Evolutionary conservation across 2,888 invertebrate species (phyloP).

Genomic region (Neoascia interrupta): DNA sequence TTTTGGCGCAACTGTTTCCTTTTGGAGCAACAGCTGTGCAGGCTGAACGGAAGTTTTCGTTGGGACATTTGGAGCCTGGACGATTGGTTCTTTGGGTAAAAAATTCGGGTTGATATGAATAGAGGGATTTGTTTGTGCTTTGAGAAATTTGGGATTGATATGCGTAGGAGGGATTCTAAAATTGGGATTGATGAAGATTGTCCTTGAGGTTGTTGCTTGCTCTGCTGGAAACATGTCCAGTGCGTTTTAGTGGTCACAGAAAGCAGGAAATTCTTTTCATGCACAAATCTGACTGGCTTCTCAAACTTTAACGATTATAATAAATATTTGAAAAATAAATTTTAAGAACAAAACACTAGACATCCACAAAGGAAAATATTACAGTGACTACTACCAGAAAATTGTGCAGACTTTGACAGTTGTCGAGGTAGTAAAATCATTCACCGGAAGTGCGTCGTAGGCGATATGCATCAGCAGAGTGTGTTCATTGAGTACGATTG

Average conservation of each 20-base stretch:
- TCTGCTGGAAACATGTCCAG: conserved; percentile 70
- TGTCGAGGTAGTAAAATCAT: neutral
- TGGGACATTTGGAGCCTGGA: conserved; percentile 6
- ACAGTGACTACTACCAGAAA: conserved; percentile 33
- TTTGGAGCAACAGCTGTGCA: conserved; percentile 51
- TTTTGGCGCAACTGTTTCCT: conserved; percentile 52
- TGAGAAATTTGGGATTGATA: conserved; percentile 78
- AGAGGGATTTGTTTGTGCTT: conserved; percentile 69
- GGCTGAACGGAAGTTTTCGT: conserved; percentile 33
- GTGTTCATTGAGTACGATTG: neutral
- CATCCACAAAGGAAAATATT: conserved; percentile 48
- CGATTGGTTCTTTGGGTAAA: conserved; percentile 67
- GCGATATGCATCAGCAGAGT: neutral
- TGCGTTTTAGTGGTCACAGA: neutral
- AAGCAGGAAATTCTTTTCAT: neutral
- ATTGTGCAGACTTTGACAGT: conserved; percentile 30
- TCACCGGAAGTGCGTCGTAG: conserved; percentile 17
- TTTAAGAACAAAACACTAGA: conserved; percentile 49
- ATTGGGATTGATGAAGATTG: conserved; percentile 78
- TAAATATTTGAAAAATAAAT: conserved; percentile 31
- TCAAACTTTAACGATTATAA: conserved; percentile 7
- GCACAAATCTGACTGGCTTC: neutral
- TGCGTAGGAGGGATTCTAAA: conserved; percentile 75
- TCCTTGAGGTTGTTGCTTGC: conserved; percentile 68
- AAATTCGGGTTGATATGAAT: conserved; percentile 82